phyloP scores from a whole-genome alignment of 2,113 vertebrate genomes.

The Pachycephala philippinensis region DNA sequence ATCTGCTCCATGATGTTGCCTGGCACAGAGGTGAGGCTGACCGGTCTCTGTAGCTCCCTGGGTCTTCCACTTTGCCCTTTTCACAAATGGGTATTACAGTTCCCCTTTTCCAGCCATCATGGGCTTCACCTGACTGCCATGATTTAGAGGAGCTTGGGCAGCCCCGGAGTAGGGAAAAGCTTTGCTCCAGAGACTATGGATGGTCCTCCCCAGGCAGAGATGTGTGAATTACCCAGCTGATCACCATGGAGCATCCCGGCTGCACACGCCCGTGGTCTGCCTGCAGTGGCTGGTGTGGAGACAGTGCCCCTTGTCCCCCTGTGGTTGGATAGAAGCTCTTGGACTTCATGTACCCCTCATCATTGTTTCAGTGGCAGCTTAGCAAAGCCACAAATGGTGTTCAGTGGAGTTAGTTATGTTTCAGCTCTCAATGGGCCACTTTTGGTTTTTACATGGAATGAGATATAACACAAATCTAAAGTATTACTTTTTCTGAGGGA shows the following conservation, averaged over 20 bases:
- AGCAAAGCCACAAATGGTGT: not conserved
- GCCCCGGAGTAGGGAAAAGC: not conserved
- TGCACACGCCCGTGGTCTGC: accelerated
- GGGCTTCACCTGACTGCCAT: not conserved
- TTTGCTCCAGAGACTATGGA: not conserved
- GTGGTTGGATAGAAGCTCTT: not conserved
- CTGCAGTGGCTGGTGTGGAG: not conserved
- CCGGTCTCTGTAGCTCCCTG: no score
- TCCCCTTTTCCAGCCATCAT: not conserved
- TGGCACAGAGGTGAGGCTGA: no score
- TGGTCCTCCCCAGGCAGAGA: not conserved
- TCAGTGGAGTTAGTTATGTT: not conserved
- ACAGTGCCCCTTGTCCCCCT: not conserved
- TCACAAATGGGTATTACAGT: not conserved
- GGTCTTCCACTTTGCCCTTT: not conserved
- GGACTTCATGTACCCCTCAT: not conserved
- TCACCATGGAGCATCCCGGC: accelerated
- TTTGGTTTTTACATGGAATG: not conserved
- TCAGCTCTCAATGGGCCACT: not conserved
- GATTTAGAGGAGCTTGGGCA: not conserved
- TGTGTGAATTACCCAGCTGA: not conserved
- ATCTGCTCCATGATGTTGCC: no score
- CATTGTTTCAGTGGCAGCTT: not conserved
- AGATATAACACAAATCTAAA: not conserved
- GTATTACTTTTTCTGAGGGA: not conserved